Evolutionary conservation across 2,113 vertebrate species (phyloP).

Genomic region (Protobothrops flavoviridis): DNA sequence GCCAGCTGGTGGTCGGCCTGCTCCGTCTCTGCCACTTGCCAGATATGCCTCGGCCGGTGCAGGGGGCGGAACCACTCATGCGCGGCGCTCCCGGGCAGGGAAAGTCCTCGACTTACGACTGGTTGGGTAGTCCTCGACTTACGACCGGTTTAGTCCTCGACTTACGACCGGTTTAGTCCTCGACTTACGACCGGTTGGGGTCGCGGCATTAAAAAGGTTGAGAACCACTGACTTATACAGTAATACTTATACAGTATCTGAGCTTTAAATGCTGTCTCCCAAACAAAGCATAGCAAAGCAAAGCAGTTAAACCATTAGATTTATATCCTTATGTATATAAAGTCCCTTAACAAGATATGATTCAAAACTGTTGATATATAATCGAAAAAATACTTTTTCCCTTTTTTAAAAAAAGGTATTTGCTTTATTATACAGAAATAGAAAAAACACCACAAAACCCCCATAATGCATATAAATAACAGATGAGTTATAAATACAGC

Average conservation of each 20-base stretch:
- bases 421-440: background rate
- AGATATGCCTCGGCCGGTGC: too few relatives aligned
- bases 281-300: background rate
- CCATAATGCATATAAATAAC: background rate
- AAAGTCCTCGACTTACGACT: too few relatives aligned
- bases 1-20: too few relatives aligned
- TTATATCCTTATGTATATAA: background rate
- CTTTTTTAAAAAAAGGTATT: background rate
- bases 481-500: background rate
- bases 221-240: background rate
- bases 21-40: too few relatives aligned
- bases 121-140: too few relatives aligned
- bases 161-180: too few relatives aligned
- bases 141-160: too few relatives aligned
- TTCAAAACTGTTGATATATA: slow-evolving; percentile 4
- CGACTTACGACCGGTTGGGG: too few relatives aligned
- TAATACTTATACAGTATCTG: background rate
- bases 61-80: too few relatives aligned
- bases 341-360: background rate
- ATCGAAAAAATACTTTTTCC: background rate
- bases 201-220: too few relatives aligned
- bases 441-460: background rate
- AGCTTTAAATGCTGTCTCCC: background rate
- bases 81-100: too few relatives aligned
- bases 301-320: background rate